Evolutionary conservation across 2,888 invertebrate species (phyloP), one percentile per base, ranked within the genome.

Genomic region (Epinotia ramella): DNA sequence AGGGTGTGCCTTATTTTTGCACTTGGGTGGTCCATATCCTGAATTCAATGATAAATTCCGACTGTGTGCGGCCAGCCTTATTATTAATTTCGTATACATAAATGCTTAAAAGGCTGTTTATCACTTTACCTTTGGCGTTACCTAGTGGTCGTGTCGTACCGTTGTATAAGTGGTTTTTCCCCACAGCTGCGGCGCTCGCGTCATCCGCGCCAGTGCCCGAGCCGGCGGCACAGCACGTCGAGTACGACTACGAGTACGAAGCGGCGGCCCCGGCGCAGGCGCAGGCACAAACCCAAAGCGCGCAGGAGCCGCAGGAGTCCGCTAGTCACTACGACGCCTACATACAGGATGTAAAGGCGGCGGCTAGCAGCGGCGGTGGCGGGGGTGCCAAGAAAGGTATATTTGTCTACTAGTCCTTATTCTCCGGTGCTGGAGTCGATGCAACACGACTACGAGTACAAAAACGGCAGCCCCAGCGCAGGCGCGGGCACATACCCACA

Each of bases 311-410:
- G 0, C 87, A 90, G 9, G 92, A 93, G 69, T 89, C 94, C 2
- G 93, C 94, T 24, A 94, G 93, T 82, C 95, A 95, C 78, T 95
- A 93, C 77, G 95, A 95, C 81, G 89, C 92, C 0, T 95, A 94
- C 80, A 91, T 94, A 73, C 90, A 91, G 46, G 93, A 93, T 57
- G 93, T 93, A 0, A 84, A 93, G 74, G 85, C 90, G 1, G 92
- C 93, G 1, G 88, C 90, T 0, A 80, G 78, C 18, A 89, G 89
- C 6, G 88, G 24, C 62, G 33, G 86, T 24, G 84, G 83, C 40
- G 28, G 4, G 49, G 84, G 81, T 1, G 86, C 83, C 53, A 95
- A 95, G 81, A 95, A 95, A 79, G 94, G 78, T 57, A 73, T 9
- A 40, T 9, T 40, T 40, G 33, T 33, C 33, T 33, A 6, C 33